Conservation (phyloP, 2,113 vertebrate genomes). For the Burhinus bistriatus region DNA sequence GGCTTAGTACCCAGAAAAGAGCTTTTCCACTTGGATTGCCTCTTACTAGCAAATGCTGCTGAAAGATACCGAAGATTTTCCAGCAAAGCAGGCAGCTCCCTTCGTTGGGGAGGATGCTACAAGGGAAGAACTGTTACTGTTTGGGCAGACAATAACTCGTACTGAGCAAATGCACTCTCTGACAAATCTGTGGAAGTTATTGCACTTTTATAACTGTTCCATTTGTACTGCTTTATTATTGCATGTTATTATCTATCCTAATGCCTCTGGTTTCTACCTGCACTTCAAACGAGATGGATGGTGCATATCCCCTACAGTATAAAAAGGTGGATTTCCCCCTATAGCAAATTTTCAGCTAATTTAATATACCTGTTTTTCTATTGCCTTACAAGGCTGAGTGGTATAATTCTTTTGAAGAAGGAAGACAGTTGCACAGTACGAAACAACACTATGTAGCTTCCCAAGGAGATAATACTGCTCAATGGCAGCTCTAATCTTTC, state of each 20-base stretch:
- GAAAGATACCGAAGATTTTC: background rate
- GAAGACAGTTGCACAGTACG: background rate
- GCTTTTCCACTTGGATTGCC: background rate
- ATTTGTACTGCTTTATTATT: background rate
- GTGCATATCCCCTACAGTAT: background rate
- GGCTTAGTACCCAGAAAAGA: background rate
- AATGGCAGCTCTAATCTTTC: background rate
- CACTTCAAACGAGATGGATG: background rate
- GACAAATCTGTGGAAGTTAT: background rate
- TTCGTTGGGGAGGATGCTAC: background rate
- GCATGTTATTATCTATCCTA: conserved; percentile 1
- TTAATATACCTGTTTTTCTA: background rate
- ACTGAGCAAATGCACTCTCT: background rate
- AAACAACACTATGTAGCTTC: background rate
- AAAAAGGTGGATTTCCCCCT: background rate
- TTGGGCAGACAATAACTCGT: background rate
- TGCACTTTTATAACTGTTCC: background rate
- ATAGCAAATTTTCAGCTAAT: background rate
- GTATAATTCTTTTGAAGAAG: background rate
- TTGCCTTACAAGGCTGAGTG: background rate
- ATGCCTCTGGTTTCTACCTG: background rate
- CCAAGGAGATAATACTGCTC: background rate
- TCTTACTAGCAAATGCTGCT: background rate
- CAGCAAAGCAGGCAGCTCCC: background rate
- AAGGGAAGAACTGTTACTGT: background rate